These are phyloP conservation scores for Hyles lineata DNA, from an alignment of 2,888 invertebrate species.

Conservation along the genomic window DNA sequence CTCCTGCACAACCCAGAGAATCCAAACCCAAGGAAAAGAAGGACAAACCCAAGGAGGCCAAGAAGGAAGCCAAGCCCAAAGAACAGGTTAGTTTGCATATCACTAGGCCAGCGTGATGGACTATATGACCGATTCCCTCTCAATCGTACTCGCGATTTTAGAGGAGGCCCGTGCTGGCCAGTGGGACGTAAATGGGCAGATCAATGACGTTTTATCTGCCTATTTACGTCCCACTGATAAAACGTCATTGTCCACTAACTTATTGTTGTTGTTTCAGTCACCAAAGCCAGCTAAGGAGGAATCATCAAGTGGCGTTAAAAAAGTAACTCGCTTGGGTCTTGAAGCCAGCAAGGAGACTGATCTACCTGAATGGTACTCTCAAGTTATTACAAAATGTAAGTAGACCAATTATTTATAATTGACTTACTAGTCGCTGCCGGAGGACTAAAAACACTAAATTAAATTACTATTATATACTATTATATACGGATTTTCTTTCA, in stretches of 20 bases:
- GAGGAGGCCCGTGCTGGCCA: too few species aligned
- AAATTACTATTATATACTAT: too few species aligned
- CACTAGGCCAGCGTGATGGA: neutral
- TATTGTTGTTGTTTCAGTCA: constrained; percentile 49
- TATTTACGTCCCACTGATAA: too few species aligned
- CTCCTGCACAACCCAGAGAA: constrained; percentile 61
- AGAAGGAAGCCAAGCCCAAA: constrained; percentile 55
- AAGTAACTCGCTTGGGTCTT: constrained; percentile 96
- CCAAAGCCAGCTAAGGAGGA: constrained; percentile 79
- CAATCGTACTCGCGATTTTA: too few species aligned
- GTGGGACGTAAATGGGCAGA: too few species aligned
- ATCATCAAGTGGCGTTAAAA: constrained; percentile 87
- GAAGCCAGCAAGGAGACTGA: constrained; percentile 97
- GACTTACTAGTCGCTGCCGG: neutral
- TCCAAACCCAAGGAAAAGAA: constrained; percentile 64
- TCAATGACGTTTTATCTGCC: too few species aligned
- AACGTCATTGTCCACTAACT: too few species aligned
- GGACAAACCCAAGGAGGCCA: constrained; percentile 49
- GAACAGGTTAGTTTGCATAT: constrained; percentile 55
- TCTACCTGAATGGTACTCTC: constrained; percentile 98
- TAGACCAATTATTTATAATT: constrained; percentile 22
- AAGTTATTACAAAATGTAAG: constrained; percentile 88
- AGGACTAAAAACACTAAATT: too few species aligned
- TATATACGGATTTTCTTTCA: neutral
- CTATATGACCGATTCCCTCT: too few species aligned